Evolutionary conservation across 1,140 invertebrate species (phyloP).

Genomic region (Epicauta chinensis): DNA sequence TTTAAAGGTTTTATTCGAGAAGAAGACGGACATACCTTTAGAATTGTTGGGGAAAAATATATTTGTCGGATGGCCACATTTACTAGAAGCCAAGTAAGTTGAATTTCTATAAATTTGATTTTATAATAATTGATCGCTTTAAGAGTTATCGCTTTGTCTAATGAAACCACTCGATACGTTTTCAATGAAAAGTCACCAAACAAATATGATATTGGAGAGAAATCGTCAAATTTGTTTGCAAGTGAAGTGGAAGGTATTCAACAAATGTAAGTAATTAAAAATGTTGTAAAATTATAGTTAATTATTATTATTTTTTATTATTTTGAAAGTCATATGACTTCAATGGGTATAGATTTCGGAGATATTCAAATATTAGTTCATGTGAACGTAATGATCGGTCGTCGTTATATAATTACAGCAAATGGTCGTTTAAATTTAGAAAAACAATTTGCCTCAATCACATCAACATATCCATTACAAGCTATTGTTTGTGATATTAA

Average conservation of each 20-base stretch:
- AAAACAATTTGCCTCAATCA: constrained; percentile 58
- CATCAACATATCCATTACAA: constrained; percentile 62
- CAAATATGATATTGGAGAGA: constrained; percentile 23
- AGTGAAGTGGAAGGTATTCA: constrained; percentile 38
- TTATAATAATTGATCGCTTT: not conserved
- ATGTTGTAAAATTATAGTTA: not conserved
- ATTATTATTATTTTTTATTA: constrained; percentile 28
- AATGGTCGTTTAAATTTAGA: constrained; percentile 56
- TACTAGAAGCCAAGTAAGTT: constrained; percentile 61
- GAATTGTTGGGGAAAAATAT: constrained; percentile 66
- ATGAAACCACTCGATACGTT: constrained; percentile 30
- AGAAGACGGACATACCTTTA: constrained; percentile 44
- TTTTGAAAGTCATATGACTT: constrained; percentile 51
- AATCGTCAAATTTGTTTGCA: constrained; percentile 1
- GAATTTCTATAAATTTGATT: not conserved
- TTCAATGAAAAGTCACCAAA: constrained; percentile 14
- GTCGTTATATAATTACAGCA: constrained; percentile 51
- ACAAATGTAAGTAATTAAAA: constrained; percentile 42
- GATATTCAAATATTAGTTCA: constrained; percentile 65
- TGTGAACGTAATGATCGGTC: constrained; percentile 62
- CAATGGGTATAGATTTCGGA: constrained; percentile 69
- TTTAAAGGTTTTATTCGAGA: constrained; percentile 51
- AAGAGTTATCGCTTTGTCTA: constrained; percentile 54
- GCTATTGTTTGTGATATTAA: constrained; percentile 57
- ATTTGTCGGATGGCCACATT: constrained; percentile 84